A percentile compares a stretch with the other conserved stretches of the same genome.
These are phyloP conservation scores for Hoplodrina blanda DNA, from an alignment of 2,888 invertebrate genomes.

Conservation along the genomic window DNA sequence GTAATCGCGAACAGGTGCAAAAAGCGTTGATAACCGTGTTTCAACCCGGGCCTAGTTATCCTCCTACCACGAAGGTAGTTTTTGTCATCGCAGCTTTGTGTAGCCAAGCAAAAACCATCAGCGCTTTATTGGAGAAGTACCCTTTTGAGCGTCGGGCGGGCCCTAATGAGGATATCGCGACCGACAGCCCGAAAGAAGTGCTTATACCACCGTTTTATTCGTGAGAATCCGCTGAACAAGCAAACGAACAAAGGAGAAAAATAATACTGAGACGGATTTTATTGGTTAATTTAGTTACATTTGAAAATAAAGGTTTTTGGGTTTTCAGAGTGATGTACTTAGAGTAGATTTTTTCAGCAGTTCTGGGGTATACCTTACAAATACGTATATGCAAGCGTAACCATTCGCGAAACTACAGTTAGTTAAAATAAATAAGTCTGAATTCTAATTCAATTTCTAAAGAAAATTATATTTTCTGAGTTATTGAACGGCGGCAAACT, in stretches of 20 bases:
- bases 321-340: neutral
- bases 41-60: slow-evolving; percentile 21
- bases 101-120: slow-evolving; percentile 59
- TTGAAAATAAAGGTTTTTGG: slow-evolving; percentile 8
- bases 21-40: slow-evolving; percentile 28
- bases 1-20: slow-evolving; percentile 20
- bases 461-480: slow-evolving; percentile 15
- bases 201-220: slow-evolving; percentile 58
- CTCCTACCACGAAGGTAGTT: slow-evolving; percentile 32
- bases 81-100: slow-evolving; percentile 44
- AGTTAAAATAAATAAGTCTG: neutral
- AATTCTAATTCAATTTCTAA: neutral
- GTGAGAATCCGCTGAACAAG: slow-evolving; percentile 34
- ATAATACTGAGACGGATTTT: slow-evolving; percentile 9
- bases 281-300: slow-evolving; percentile 40
- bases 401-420: neutral
- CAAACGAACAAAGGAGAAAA: slow-evolving; percentile 42
- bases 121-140: slow-evolving; percentile 61
- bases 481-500: slow-evolving; percentile 4
- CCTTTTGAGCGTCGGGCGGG: slow-evolving; percentile 54
- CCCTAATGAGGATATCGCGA: slow-evolving; percentile 65
- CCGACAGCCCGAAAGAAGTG: slow-evolving; percentile 56
- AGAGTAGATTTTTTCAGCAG: neutral
- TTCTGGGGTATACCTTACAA: no score
- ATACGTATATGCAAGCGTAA: neutral